Base-by-base conservation (phyloP, 2,797 vertebrate genomes). In the Calcarius lapponicus region DNA sequence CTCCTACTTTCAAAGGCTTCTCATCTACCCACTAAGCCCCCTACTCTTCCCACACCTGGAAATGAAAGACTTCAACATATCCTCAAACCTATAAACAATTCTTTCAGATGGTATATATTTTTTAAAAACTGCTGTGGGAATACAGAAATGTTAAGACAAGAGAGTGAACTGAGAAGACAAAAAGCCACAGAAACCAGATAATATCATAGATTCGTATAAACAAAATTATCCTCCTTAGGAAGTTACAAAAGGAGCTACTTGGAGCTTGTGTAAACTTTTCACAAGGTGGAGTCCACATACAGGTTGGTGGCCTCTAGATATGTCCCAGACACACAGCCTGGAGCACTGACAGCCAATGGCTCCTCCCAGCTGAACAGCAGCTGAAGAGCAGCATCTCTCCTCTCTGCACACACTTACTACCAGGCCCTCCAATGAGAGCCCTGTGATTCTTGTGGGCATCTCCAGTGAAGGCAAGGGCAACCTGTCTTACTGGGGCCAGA, bases 1-100 rank as follows among this genome's bases (percentile, higher is more conserved):
- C 92, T 96, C 57, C 58, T 88, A 53, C 47, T 91, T 95, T 91
- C 74, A 93, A 95, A 96, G 88, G 79, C 19, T 93, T 95, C 67
- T 62, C 31, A 72, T 62, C 71, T 91, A 86, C 65, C 66, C 89
- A 81, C 50, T 60, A 97, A 94, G 12, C 5, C 38, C 9, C 32
- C 2, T 67, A 57, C 3, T 3, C 80, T 92, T 97, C 50, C 80
- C 70, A 96, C 16, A 53, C 21, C 36, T 75, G 34, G 26, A 90
- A 79, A n/a, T 80, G 50, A 94, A 93, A 95, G 85, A 75, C 25
- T 92, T 67, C 69, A 95, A 43, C 2, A 25, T 28, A 40, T 65
- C 5, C 11, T 93, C n/a, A 69, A 72, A 58, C 5, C 2, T 58
- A 34, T 40, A 58, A 88, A 87, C 34, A 81, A 83, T 80, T 42